Percentiles rank a stretch among this genome's conserved stretches.
These are phyloP conservation scores for Hyalella azteca DNA, from an alignment of 2,888 invertebrate species.

Conservation along the genomic window DNA sequence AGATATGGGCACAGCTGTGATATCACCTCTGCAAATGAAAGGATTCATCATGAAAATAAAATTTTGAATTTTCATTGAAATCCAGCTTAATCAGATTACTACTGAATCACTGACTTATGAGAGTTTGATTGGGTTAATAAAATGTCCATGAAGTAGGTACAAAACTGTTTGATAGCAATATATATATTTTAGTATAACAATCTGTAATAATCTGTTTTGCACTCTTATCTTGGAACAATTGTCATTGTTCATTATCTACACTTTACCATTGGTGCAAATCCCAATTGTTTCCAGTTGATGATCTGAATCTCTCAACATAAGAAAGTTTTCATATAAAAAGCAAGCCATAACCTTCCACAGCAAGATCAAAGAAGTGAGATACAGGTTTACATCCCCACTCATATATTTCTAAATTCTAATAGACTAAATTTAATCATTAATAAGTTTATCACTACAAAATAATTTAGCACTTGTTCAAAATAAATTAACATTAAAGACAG, in stretches of 20 bases:
- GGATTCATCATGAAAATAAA: not conserved
- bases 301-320: too few relatives aligned
- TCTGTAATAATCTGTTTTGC: too few relatives aligned
- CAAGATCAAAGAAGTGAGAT: not conserved
- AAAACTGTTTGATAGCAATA: too few relatives aligned
- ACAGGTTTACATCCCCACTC: not conserved
- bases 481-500: not conserved
- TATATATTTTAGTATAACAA: too few relatives aligned
- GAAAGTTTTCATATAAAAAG: not conserved
- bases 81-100: too few relatives aligned
- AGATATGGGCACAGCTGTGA: constrained; percentile 81
- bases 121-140: not conserved
- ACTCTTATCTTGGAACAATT: too few relatives aligned
- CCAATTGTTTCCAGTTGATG: too few relatives aligned
- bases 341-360: not conserved
- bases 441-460: not conserved
- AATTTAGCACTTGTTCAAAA: not conserved
- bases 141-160: too few relatives aligned
- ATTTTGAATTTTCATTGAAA: too few relatives aligned
- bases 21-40: constrained; percentile 45
- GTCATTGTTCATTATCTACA: too few relatives aligned
- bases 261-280: too few relatives aligned
- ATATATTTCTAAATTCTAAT: not conserved
- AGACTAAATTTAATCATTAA: not conserved
- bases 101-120: not conserved